A percentile compares a stretch with the other conserved stretches of the same genome.
Evolutionary conservation across 2,797 vertebrate species (phyloP).

Genomic region (Lemur catta): DNA sequence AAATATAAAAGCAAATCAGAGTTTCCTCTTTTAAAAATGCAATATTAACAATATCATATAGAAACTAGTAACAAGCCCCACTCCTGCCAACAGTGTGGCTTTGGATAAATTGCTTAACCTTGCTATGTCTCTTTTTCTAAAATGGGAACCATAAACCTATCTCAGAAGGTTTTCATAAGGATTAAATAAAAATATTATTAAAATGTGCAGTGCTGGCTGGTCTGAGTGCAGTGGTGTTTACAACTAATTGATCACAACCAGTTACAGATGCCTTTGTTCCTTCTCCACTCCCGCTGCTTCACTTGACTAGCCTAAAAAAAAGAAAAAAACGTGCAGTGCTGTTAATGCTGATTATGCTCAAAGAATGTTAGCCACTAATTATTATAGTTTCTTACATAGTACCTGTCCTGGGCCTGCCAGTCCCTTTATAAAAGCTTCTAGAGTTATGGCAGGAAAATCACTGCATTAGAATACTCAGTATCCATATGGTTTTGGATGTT

Average conservation of each 20-base stretch:
- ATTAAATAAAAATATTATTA: not conserved
- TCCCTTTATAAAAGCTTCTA: not conserved
- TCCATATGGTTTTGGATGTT: not conserved
- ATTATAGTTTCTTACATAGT: not conserved
- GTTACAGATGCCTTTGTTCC: not conserved
- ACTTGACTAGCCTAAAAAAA: not conserved
- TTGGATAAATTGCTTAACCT: not conserved
- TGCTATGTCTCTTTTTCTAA: not conserved
- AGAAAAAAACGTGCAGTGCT: not conserved
- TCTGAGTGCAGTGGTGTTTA: not conserved
- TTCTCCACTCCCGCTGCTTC: too few relatives aligned
- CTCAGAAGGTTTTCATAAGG: not conserved
- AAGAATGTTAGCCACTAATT: not conserved
- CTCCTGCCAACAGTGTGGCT: not conserved
- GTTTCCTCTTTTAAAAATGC: not conserved
- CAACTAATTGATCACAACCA: not conserved
- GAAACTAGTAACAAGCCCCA: not conserved
- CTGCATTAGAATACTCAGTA: not conserved
- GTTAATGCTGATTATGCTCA: not conserved
- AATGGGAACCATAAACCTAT: not conserved
- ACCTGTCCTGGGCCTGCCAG: not conserved
- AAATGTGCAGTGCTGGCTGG: not conserved
- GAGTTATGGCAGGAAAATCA: not conserved
- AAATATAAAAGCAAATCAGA: slow-evolving; percentile 10
- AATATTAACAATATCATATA: not conserved